phyloP scores from a whole-genome alignment of 2,888 invertebrate genomes.

The Buathra laborator region DNA sequence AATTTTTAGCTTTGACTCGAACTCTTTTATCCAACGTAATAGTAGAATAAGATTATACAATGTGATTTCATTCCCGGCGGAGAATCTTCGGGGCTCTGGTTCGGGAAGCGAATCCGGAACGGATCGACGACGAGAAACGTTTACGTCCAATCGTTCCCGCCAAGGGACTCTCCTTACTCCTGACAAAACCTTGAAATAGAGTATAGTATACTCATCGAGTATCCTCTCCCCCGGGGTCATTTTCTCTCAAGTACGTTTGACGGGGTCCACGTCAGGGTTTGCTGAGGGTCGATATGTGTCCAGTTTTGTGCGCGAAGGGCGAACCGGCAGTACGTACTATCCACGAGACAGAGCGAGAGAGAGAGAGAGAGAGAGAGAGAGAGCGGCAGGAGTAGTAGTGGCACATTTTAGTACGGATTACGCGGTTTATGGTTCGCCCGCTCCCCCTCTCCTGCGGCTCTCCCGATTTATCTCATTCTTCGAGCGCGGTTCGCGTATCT shows the following conservation, averaged over 20 bases:
- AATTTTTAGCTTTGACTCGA: background rate
- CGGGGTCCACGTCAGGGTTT: conserved; percentile 38
- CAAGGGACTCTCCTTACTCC: conserved; percentile 23
- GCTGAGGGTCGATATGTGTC: conserved; percentile 45
- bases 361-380: too few relatives aligned
- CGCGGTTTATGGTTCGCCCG: conserved; percentile 78
- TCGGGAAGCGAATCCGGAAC: background rate
- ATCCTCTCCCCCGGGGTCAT: conserved; percentile 51
- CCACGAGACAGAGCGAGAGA: too few relatives aligned
- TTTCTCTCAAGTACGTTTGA: conserved; percentile 55
- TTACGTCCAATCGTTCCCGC: conserved; percentile 37
- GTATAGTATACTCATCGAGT: conserved; percentile 18
- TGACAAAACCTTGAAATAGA: conserved; percentile 39
- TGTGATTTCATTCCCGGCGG: conserved; percentile 9
- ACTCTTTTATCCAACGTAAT: background rate
- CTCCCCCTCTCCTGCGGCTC: conserved; percentile 58
- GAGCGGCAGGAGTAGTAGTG: conserved; percentile 54
- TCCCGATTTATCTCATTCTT: conserved; percentile 65
- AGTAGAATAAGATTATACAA: conserved; percentile 3
- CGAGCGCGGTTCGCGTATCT: conserved; percentile 59
- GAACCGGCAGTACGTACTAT: conserved; percentile 35
- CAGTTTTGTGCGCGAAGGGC: conserved; percentile 53
- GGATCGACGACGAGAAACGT: conserved; percentile 34
- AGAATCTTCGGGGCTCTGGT: conserved; percentile 1
- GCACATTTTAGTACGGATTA: conserved; percentile 81